Evolutionary conservation across 2,888 invertebrate genomes (phyloP).

Genomic region (Branchipolynoe longqiensis): DNA sequence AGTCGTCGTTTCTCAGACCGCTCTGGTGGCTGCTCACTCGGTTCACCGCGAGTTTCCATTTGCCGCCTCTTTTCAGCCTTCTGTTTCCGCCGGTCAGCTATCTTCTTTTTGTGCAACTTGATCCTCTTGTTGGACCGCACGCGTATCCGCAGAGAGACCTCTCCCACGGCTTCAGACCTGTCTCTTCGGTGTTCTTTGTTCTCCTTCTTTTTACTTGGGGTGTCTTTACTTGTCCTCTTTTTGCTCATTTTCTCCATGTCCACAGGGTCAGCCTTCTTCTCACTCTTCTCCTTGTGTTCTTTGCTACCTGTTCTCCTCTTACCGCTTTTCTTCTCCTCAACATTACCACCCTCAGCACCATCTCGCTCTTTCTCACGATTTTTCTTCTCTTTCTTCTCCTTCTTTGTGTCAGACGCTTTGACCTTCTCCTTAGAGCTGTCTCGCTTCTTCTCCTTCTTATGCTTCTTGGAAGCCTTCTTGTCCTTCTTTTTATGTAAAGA

Average conservation of each 20-base stretch:
- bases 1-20: slow-evolving; percentile 6
- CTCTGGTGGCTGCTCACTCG: not conserved
- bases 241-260: not conserved
- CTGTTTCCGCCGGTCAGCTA: not conserved
- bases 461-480: slow-evolving; percentile 44
- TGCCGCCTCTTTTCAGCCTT: not conserved
- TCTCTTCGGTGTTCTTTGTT: not conserved
- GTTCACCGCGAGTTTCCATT: not conserved
- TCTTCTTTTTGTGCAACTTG: not conserved
- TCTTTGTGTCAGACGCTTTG: slow-evolving; percentile 10
- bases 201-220: not conserved
- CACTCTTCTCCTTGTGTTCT: not conserved
- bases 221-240: not conserved
- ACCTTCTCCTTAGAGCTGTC: slow-evolving; percentile 28
- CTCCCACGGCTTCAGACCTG: not conserved
- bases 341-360: not conserved
- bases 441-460: slow-evolving; percentile 33
- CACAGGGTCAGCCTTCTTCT: not conserved
- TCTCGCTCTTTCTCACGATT: slow-evolving; percentile 9
- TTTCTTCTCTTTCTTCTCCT: slow-evolving; percentile 42
- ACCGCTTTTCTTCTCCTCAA: slow-evolving; percentile 9
- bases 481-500: not conserved
- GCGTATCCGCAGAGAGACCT: not conserved
- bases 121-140: not conserved
- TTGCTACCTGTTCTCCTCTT: not conserved